phyloP scores from a whole-genome alignment of 2,888 invertebrate genomes.

The Epirrita christyi region DNA sequence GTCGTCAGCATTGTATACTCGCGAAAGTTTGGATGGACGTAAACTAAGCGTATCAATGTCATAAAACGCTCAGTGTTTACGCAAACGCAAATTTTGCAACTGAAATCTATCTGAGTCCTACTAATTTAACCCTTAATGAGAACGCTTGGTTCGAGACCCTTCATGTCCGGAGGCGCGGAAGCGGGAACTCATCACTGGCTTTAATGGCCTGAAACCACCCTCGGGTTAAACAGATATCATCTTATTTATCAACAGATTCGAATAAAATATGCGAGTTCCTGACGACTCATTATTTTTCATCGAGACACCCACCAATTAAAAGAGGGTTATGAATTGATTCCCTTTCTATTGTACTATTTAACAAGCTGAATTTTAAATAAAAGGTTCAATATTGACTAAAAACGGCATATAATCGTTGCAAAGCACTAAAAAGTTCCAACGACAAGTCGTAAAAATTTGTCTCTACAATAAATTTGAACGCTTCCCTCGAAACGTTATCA shows the following conservation, averaged over 20 bases:
- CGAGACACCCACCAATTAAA: conserved; percentile 41
- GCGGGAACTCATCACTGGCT: conserved; percentile 69
- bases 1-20: conserved; percentile 14
- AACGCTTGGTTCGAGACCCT: conserved; percentile 59
- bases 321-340: conserved; percentile 35
- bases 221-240: conserved; percentile 66
- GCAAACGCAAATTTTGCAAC: conserved; percentile 56
- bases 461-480: conserved; percentile 66
- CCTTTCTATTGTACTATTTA: conserved; percentile 22
- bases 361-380: conserved; percentile 17
- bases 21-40: conserved; percentile 12
- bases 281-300: conserved; percentile 45
- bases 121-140: conserved; percentile 77
- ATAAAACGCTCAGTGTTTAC: conserved; percentile 50
- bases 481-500: conserved; percentile 72
- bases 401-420: conserved; percentile 5
- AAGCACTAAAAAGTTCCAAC: conserved; percentile 37
- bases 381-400: neutral
- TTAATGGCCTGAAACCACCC: conserved; percentile 73
- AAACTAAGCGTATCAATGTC: conserved; percentile 35
- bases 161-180: conserved; percentile 72
- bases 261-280: conserved; percentile 49
- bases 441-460: conserved; percentile 66
- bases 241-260: conserved; percentile 59
- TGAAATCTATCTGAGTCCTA: conserved; percentile 59